Conservation (phyloP, 2,888 invertebrate species). For the Noctua janthe region DNA sequence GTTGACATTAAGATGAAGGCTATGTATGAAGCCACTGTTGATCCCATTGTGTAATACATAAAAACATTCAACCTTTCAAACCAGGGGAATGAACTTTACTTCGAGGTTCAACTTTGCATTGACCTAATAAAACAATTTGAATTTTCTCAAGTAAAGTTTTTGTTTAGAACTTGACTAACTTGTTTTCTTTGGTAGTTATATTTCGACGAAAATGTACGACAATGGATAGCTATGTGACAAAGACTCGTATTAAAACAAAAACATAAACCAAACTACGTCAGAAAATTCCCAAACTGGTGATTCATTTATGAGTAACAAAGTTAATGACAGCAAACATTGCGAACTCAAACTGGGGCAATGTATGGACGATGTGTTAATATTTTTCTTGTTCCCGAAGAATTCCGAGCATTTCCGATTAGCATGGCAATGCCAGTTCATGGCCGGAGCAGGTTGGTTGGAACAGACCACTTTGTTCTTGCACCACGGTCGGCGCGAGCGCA, state of each 20-base stretch:
- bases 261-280: conserved; percentile 22
- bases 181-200: not conserved
- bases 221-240: not conserved
- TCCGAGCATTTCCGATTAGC: conserved; percentile 8
- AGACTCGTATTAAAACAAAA: conserved; percentile 30
- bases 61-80: conserved; percentile 9
- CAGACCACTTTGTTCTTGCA: conserved; percentile 34
- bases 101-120: not conserved
- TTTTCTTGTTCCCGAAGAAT: conserved; percentile 17
- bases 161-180: not conserved
- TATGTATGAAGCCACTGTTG: not conserved
- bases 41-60: conserved; percentile 8
- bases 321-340: conserved; percentile 3
- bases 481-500: conserved; percentile 11
- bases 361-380: conserved; percentile 18
- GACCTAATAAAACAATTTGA: not conserved
- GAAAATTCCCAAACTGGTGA: conserved; percentile 24
- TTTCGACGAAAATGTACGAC: conserved; percentile 2
- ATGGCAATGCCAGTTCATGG: conserved; percentile 16
- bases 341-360: conserved; percentile 8
- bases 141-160: not conserved
- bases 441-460: conserved; percentile 3
- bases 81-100: conserved; percentile 10
- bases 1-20: not conserved
- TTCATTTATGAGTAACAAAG: conserved; percentile 44